phyloP scores from a whole-genome alignment of 2,888 invertebrate species.

The Acanthopleura granulata region DNA sequence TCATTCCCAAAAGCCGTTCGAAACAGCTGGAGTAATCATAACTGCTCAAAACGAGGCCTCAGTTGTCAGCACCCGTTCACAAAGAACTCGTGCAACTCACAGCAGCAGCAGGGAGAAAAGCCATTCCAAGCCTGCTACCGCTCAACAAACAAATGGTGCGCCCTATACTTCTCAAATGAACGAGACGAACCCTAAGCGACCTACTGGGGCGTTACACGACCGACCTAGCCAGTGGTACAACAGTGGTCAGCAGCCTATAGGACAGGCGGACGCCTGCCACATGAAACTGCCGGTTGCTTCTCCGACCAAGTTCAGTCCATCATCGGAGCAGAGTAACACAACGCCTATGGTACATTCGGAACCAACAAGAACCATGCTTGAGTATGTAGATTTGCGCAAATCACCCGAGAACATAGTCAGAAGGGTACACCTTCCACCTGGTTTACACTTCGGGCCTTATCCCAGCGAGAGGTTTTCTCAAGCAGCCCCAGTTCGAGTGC shows the following conservation, averaged over 20 bases:
- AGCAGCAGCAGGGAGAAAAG: not conserved
- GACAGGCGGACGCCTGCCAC: not conserved
- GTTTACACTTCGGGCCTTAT: not conserved
- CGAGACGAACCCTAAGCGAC: not conserved
- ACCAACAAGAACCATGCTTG: not conserved
- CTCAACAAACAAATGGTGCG: not conserved
- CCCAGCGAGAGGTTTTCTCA: too few species aligned
- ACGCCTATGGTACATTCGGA: not conserved
- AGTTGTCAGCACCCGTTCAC: not conserved
- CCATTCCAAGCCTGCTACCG: too few species aligned
- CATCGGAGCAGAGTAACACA: not conserved
- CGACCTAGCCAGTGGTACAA: not conserved
- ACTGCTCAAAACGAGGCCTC: not conserved
- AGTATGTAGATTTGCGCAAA: not conserved
- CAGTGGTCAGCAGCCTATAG: not conserved
- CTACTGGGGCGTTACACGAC: not conserved
- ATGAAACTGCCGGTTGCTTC: not conserved
- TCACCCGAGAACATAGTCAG: not conserved
- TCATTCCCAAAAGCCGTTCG: not conserved
- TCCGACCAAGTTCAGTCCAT: not conserved
- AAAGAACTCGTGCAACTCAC: not conserved
- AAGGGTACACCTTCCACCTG: not conserved
- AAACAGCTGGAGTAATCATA: not conserved
- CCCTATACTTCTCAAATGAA: not conserved
- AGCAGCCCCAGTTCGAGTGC: too few species aligned